Percentiles rank a stretch among this genome's conserved stretches.
Conservation (phyloP, 2,797 vertebrate genomes). For the Phrynocephalus forsythii region DNA sequence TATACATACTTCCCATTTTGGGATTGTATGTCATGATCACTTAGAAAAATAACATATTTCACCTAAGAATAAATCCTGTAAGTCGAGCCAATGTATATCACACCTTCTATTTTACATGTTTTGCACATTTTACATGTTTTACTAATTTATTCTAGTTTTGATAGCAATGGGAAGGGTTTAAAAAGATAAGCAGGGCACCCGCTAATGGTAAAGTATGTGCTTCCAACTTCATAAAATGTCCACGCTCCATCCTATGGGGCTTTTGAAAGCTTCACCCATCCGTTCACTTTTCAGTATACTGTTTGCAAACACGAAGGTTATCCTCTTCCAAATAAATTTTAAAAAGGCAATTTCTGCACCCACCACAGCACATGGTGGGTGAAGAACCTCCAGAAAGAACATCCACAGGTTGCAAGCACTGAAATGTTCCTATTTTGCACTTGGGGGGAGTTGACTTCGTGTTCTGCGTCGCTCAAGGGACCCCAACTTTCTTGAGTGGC, state of each 20-base stretch:
- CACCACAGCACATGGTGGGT: neutral
- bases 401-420: neutral
- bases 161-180: neutral
- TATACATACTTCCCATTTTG: neutral
- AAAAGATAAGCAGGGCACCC: conserved; percentile 19
- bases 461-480: neutral
- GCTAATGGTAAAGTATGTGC: too few species aligned
- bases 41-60: conserved; percentile 6
- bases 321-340: conserved; percentile 53
- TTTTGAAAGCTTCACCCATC: too few species aligned
- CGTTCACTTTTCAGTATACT: neutral
- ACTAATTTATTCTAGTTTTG: neutral
- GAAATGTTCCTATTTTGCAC: neutral
- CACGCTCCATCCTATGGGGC: too few species aligned
- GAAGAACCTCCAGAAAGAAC: neutral
- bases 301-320: conserved; percentile 28
- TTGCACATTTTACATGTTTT: neutral
- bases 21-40: neutral
- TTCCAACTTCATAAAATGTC: neutral
- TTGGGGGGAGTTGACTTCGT: neutral
- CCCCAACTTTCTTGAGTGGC: neutral
- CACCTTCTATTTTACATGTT: too few species aligned
- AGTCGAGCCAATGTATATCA: neutral
- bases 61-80: conserved; percentile 15
- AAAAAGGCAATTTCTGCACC: conserved; percentile 43